Percentiles rank a stretch among this genome's conserved stretches.
phyloP scores from a whole-genome alignment of 2,113 vertebrate genomes.

The Smithornis capensis region DNA sequence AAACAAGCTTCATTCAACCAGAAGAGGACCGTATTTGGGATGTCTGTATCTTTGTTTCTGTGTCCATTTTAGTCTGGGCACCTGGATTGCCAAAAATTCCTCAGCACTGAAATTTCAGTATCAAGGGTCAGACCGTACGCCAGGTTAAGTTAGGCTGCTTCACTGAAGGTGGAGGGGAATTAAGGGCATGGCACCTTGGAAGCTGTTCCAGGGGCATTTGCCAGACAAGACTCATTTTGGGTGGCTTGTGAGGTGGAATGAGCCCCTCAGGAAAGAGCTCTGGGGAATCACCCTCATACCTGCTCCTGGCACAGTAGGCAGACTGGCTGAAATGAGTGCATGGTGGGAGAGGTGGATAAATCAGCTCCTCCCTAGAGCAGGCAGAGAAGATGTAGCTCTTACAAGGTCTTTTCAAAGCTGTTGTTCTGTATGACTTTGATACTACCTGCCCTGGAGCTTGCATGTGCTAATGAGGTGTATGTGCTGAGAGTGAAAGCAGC shows the following conservation, averaged over 20 bases:
- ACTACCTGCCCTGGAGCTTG: background rate
- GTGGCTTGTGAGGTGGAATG: background rate
- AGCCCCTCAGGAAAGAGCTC: background rate
- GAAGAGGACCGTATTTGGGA: background rate
- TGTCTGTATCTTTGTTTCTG: background rate
- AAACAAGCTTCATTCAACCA: background rate
- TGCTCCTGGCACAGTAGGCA: accelerated
- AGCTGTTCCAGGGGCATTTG: background rate
- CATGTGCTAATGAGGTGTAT: accelerated
- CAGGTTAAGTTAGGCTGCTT: background rate
- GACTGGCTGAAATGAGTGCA: background rate
- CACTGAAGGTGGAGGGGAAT: accelerated
- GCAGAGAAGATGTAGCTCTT: background rate
- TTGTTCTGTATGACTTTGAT: background rate
- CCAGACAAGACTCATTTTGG: background rate
- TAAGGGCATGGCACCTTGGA: background rate
- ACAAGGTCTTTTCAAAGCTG: background rate
- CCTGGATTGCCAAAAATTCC: background rate
- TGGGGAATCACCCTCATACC: background rate
- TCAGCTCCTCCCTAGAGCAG: background rate
- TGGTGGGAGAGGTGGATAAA: background rate
- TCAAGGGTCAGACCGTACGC: background rate
- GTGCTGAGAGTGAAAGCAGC: background rate
- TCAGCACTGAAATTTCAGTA: background rate
- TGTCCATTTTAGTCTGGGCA: background rate